phyloP scores from a whole-genome alignment of 1,140 invertebrate genomes.

The Charaxes varanes region DNA sequence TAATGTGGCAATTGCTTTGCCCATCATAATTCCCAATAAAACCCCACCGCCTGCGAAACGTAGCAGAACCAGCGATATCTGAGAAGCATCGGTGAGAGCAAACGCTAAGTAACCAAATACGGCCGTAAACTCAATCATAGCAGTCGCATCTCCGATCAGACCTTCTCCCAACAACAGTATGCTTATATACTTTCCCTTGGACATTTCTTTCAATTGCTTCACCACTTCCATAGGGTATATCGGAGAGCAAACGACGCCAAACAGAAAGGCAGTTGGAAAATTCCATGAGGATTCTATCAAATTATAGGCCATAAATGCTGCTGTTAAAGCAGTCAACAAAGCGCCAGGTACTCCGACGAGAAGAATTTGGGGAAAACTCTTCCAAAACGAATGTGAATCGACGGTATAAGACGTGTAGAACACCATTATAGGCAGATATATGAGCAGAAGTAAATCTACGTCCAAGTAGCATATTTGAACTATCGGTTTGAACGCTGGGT shows the following conservation, averaged over 20 bases:
- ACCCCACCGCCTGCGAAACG: conserved; percentile 52
- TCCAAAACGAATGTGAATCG: conserved; percentile 57
- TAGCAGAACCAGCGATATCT: conserved; percentile 42
- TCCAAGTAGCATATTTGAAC: conserved; percentile 49
- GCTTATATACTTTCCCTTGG: conserved; percentile 54
- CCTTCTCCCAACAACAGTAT: conserved; percentile 57
- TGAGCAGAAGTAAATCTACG: conserved; percentile 38
- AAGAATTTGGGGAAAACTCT: conserved; percentile 49
- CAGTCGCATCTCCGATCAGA: conserved; percentile 53
- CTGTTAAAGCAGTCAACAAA: conserved; percentile 41
- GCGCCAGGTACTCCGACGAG: conserved; percentile 52
- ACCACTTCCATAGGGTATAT: conserved; percentile 61
- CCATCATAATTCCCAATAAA: conserved; percentile 45
- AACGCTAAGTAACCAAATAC: conserved; percentile 49
- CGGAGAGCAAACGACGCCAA: conserved; percentile 53
- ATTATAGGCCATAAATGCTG: conserved; percentile 51
- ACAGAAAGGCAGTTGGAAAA: conserved; percentile 44
- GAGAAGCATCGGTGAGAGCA: conserved; percentile 41
- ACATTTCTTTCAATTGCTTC: conserved; percentile 43
- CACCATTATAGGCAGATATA: conserved; percentile 44
- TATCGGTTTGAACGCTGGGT: conserved; percentile 40
- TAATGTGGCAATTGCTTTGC: conserved; percentile 36
- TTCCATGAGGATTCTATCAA: conserved; percentile 54
- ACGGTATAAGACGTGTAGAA: conserved; percentile 54
- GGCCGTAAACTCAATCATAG: conserved; percentile 58